A percentile compares a stretch with the other conserved stretches of the same genome.
These are phyloP conservation scores for Triplophysa bombifrons DNA, from an alignment of 2,797 vertebrate species.

Conservation along the genomic window DNA sequence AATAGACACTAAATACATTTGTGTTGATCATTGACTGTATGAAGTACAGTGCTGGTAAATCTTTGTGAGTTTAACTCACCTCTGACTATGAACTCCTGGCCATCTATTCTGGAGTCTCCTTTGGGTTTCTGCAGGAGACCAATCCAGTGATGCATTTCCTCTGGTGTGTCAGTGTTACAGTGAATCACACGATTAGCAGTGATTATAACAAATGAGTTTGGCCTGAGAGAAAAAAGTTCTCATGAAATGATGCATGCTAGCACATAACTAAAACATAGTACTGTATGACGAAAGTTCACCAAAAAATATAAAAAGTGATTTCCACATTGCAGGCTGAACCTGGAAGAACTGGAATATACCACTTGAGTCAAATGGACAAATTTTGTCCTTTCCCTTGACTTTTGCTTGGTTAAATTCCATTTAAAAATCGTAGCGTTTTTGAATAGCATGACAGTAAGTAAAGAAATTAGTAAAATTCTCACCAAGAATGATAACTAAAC, in stretches of 20 bases:
- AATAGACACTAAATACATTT: not conserved
- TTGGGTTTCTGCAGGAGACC: conserved; percentile 85
- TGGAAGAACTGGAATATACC: not conserved
- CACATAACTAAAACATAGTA: not conserved
- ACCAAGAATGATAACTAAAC: too few species aligned
- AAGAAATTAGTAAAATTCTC: too few species aligned
- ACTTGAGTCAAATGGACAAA: not conserved
- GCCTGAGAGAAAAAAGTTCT: conserved; percentile 61
- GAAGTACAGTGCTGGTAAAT: not conserved
- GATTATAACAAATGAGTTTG: conserved; percentile 87
- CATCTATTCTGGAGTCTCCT: conserved; percentile 78
- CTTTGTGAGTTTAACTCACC: conserved; percentile 65
- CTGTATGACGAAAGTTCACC: not conserved
- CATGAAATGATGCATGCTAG: not conserved
- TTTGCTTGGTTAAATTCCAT: too few species aligned
- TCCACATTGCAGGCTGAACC: not conserved
- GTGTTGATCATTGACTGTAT: not conserved
- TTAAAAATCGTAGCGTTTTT: too few species aligned
- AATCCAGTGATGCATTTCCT: conserved; percentile 90
- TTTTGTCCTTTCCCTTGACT: too few species aligned
- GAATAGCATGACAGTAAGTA: too few species aligned
- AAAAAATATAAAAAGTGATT: not conserved
- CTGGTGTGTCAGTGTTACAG: conserved; percentile 83
- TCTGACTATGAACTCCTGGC: conserved; percentile 83
- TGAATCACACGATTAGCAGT: conserved; percentile 86